Evolutionary conservation across 2,113 vertebrate genomes (phyloP).

Genomic region (Myxocyprinus asiaticus): DNA sequence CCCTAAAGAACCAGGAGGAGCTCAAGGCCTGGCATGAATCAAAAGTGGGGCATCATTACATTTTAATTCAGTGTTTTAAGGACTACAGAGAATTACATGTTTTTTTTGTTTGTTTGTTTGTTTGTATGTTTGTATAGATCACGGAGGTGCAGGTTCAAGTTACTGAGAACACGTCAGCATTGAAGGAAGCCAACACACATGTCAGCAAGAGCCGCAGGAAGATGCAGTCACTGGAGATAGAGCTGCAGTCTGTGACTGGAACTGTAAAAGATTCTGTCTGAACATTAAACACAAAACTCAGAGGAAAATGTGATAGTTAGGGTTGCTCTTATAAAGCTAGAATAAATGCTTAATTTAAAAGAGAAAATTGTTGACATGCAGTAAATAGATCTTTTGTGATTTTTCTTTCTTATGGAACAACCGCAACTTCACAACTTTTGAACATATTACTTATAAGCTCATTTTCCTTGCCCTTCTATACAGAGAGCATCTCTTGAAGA

Average conservation of each 20-base stretch:
- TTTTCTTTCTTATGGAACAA: too few relatives aligned
- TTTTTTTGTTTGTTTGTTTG: neutral
- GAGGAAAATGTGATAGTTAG: too few relatives aligned
- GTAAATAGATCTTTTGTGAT: too few relatives aligned
- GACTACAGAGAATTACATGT: too few relatives aligned
- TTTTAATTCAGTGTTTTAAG: neutral
- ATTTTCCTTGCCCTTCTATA: neutral
- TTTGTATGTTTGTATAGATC: slow-evolving; percentile 60
- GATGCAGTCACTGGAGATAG: slow-evolving; percentile 85
- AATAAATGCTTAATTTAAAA: too few relatives aligned
- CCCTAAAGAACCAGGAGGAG: slow-evolving; percentile 87
- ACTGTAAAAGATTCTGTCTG: neutral
- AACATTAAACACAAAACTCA: too few relatives aligned
- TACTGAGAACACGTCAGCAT: slow-evolving; percentile 77
- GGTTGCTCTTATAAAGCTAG: too few relatives aligned
- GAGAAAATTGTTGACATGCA: too few relatives aligned
- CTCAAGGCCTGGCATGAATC: slow-evolving; percentile 86
- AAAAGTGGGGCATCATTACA: slow-evolving; percentile 72
- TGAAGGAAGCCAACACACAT: slow-evolving; percentile 81
- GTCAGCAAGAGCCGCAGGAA: slow-evolving; percentile 81
- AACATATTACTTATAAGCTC: too few relatives aligned
- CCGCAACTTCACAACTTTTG: neutral
- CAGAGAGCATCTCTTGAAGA: slow-evolving; percentile 88
- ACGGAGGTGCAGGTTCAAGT: slow-evolving; percentile 81
- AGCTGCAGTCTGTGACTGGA: slow-evolving; percentile 84